These are phyloP conservation scores for Bufo bufo DNA, from an alignment of 2,113 vertebrate genomes.

Conservation along the genomic window DNA sequence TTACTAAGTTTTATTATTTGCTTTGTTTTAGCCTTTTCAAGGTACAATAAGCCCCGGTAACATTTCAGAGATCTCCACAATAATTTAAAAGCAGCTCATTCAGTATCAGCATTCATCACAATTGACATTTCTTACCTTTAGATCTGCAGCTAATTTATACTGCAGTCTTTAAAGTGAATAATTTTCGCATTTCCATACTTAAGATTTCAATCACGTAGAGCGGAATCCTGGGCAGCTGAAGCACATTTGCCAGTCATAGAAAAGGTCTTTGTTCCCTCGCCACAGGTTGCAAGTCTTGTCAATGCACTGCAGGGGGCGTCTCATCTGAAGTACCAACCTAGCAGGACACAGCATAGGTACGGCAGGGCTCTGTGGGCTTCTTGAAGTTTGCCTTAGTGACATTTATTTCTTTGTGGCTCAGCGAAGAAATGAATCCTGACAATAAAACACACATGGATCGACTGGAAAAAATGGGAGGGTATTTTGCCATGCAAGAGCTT, in stretches of 20 bases:
- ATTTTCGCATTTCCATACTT: slow-evolving; percentile 36
- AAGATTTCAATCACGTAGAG: slow-evolving; percentile 35
- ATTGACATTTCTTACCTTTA: slow-evolving; percentile 41
- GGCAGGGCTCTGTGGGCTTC: slow-evolving; percentile 36
- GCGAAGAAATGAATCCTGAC: slow-evolving; percentile 28
- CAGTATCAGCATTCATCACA: slow-evolving; percentile 13
- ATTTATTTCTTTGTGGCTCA: slow-evolving; percentile 42
- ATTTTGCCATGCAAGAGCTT: slow-evolving; percentile 11
- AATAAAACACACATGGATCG: slow-evolving; percentile 26
- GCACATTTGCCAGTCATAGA: slow-evolving; percentile 46
- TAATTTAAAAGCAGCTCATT: neutral
- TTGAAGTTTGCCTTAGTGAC: slow-evolving; percentile 40
- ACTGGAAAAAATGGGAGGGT: neutral
- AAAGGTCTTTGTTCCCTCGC: slow-evolving; percentile 45
- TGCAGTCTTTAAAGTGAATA: slow-evolving; percentile 37
- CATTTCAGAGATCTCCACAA: neutral
- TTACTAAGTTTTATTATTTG: neutral
- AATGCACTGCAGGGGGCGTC: slow-evolving; percentile 47
- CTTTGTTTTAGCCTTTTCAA: slow-evolving; percentile 19
- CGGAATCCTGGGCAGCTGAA: slow-evolving; percentile 19
- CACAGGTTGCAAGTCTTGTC: slow-evolving; percentile 48
- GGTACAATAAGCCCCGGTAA: neutral
- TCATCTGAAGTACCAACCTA: slow-evolving; percentile 33
- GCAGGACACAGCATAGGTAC: slow-evolving; percentile 38
- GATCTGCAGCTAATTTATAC: slow-evolving; percentile 38